Evolutionary conservation across 1,140 invertebrate genomes (phyloP), one percentile per base, ranked within the genome.

Genomic region (Diabrotica undecimpunctata): DNA sequence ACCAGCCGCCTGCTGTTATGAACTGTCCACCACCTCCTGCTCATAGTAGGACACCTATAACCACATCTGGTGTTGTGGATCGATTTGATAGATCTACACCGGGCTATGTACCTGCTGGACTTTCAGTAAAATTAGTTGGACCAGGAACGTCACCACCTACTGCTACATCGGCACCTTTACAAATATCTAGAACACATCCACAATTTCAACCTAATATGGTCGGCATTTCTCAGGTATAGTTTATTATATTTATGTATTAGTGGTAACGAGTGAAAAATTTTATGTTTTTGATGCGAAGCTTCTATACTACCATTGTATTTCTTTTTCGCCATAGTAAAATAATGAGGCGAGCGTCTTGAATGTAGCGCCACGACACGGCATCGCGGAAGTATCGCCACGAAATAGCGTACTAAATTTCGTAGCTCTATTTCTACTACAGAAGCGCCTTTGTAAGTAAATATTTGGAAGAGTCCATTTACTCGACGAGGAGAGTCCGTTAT

Each of bases 21-120:
- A 75, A 79, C 81, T 78, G 76, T 78, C 77, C 73, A 75, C 78
- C 72, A 78, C 85, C 85, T 11, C 86, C 86, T 5, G 84, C 84
- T 37, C 84, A 86, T 68, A 84, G 80, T 64, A 81, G 41, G 82
- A 64, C 78, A 80, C 41, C 41, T 8, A 46, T 46, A 62, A 75
- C 58, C 13, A 71, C 73, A 7, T 70, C 69, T 12, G 59, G 59
- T 10, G 13, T 54, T 53, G 66, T 65, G 61, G 61, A 61, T 64
- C 46, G 60, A 10, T 61, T 46, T 50, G 60, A 63, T 39, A 64
- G 62, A 37, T 8, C 62, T 7, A 46, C 41, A 46, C 7, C 54
- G 10, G 54, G 54, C 13, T 57, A 41, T 12, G 38, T 84, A 70
- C 78, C 82, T 0, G 74, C 82, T 41, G 77, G 82, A 68, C 79